Evolutionary conservation across 2,888 invertebrate genomes (phyloP), one percentile per base, ranked within the genome.

Genomic region (Platycheirus rosarum): DNA sequence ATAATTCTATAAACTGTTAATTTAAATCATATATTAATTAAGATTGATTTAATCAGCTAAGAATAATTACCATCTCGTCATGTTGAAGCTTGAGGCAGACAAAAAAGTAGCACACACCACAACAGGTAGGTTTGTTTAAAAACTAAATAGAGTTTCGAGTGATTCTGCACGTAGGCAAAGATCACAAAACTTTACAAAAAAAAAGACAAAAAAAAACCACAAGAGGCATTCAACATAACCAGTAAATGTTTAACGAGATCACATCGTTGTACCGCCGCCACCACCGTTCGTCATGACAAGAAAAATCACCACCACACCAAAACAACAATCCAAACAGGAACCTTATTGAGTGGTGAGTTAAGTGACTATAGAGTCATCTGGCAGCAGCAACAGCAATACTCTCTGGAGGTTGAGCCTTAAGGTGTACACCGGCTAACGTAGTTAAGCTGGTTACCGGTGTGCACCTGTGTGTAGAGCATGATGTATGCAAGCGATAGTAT

Each of bases 381-480:
- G 23, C n/a, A 32, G 29, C 29, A 3, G 29, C 29, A 26, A 6
- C 29, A 32, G 29, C 8, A 32, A 6, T 32, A 32, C 29, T 32
- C 2, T 23, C 23, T 32, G 1, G 16, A 29, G 29, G 49, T 51
- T 51, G 14, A 0, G 26, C 55, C 26, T 69, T 44, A 46, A 51
- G 70, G 70, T 57, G 49, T 53, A 16, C 62, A 65, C 35, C 40
- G 55, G 26, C 20, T 44, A 53, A 63, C 32, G 68, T 55, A 57
- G 65, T 57, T 77, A 57, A 44, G 32, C 66, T 44, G 53, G 73
- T 48, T 78, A 32, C 46, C 18, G 44, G 48, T 63, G 73, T 29
- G 9, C 78, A 78, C 78, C 68, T 78, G 73, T 74, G 40, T 49
- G 42, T 32, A 13, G n/a, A n/a, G n/a, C 16, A 62, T 78, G 73